phyloP scores from a whole-genome alignment of 2,113 vertebrate species.

The Nycticebus coucang region DNA sequence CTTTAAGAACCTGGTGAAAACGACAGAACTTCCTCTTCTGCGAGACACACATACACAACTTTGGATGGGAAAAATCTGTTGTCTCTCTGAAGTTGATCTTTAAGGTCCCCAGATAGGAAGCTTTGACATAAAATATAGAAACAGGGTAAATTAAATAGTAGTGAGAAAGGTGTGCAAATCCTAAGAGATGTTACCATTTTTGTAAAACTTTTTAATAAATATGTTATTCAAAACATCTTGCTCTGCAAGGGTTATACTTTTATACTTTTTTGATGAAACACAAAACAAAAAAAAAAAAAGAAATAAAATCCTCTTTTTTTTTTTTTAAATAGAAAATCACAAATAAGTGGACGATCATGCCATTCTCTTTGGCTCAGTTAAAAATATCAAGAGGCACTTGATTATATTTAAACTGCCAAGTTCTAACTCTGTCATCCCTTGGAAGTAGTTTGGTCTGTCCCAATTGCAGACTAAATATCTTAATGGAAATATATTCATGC shows the following conservation, averaged over 20 bases:
- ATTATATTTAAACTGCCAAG: background rate
- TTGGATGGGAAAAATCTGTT: background rate
- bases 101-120: background rate
- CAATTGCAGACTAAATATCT: background rate
- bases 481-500: background rate
- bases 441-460: background rate
- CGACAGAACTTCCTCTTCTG: background rate
- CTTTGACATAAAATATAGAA: background rate
- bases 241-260: background rate
- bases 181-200: background rate
- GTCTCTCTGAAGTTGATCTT: background rate
- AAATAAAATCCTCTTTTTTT: background rate
- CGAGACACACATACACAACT: background rate
- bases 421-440: background rate
- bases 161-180: background rate
- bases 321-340: background rate
- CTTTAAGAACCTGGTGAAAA: background rate
- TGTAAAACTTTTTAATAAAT: background rate
- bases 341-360: background rate
- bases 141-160: background rate
- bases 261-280: background rate
- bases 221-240: background rate
- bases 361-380: background rate
- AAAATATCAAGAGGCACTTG: background rate
- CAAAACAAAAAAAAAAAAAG: background rate